phyloP scores from a whole-genome alignment of 2,888 invertebrate species.

The Bombylius discolor region DNA sequence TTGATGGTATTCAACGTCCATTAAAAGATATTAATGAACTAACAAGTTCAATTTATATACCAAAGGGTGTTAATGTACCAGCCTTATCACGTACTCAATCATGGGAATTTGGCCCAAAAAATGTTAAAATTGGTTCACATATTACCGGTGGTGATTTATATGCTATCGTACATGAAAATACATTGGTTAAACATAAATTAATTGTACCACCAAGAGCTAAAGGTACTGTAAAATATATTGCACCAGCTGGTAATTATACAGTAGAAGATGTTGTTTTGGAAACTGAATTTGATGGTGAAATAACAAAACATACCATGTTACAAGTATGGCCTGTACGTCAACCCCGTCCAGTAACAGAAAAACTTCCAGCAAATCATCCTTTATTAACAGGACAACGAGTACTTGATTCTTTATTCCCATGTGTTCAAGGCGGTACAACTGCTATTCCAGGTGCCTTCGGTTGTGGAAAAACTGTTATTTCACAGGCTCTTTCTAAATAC shows the following conservation, averaged over 20 bases:
- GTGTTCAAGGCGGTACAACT: conserved; percentile 97
- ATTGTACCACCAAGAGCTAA: conserved; percentile 87
- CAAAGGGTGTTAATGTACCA: conserved; percentile 96
- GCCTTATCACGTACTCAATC: conserved; percentile 60
- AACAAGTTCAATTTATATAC: conserved; percentile 96
- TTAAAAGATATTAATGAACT: conserved; percentile 90
- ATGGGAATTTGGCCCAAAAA: conserved; percentile 89
- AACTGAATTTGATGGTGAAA: conserved; percentile 96
- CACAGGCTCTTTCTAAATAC: conserved; percentile 97
- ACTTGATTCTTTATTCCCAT: conserved; percentile 96
- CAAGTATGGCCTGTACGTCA: conserved; percentile 99
- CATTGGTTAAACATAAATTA: conserved; percentile 93
- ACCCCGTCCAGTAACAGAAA: conserved; percentile 92
- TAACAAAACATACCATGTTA: conserved; percentile 84
- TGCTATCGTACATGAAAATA: conserved; percentile 93
- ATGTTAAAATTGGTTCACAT: conserved; percentile 87
- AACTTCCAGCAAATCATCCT: conserved; percentile 96
- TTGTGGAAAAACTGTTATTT: conserved; percentile 99
- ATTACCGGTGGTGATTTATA: conserved; percentile 97
- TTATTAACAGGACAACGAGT: conserved; percentile 96
- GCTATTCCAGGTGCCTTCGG: conserved; percentile 99
- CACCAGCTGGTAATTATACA: conserved; percentile 85
- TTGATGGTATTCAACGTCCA: conserved; percentile 99
- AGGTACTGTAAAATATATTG: conserved; percentile 93
- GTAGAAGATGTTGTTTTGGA: conserved; percentile 92